Evolutionary conservation across 2,113 vertebrate genomes (phyloP).

Genomic region (Thinocorus orbignyianus): DNA sequence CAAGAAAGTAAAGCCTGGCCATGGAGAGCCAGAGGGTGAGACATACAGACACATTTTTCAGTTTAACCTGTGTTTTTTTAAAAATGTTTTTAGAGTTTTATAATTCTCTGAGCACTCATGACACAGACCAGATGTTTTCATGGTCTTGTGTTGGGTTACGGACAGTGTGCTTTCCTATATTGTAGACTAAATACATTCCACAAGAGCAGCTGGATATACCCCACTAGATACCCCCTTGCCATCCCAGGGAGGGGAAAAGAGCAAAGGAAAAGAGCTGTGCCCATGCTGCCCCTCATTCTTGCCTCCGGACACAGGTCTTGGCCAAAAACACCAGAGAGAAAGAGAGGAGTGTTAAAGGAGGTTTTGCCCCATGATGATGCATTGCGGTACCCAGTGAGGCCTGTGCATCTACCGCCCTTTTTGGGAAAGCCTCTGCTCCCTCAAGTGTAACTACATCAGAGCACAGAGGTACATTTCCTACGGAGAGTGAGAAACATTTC

Average conservation of each 20-base stretch:
- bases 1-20: background rate
- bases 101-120: background rate
- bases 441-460: fast-evolving
- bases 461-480: background rate
- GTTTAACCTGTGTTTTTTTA: background rate
- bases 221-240: background rate
- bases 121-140: background rate
- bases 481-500: background rate
- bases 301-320: fast-evolving
- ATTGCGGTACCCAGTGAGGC: background rate
- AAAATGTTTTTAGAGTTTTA: background rate
- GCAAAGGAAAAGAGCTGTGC: background rate
- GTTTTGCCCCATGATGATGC: background rate
- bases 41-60: background rate
- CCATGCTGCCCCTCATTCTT: background rate
- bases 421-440: background rate
- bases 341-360: background rate
- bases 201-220: background rate
- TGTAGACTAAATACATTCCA: background rate
- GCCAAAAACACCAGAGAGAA: background rate
- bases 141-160: background rate
- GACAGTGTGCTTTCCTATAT: background rate
- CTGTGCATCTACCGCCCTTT: background rate
- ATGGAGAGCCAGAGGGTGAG: background rate
- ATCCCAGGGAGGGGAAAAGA: background rate